Conservation (phyloP, 53 echinoderm and acorn worm species). For the Zoroaster sp. region DNA sequence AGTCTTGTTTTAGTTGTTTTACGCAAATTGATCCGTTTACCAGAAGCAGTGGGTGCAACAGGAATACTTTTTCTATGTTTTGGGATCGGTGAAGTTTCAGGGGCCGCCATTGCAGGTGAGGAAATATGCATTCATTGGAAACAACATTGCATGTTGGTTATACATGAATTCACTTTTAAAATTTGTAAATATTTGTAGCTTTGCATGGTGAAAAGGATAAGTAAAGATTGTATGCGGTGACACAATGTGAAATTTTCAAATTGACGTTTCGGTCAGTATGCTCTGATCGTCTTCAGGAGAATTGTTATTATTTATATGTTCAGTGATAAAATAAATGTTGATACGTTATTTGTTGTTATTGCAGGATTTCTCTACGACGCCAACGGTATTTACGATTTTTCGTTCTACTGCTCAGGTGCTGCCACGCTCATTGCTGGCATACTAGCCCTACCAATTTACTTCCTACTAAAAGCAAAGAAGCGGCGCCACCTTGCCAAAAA, state of each 20-base stretch:
- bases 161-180: no score
- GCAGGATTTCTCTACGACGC: constrained; percentile 9
- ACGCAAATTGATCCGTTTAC: not conserved
- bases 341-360: not conserved
- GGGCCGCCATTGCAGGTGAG: not conserved
- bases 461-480: not conserved
- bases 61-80: not conserved
- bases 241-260: not conserved
- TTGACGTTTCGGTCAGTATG: no score
- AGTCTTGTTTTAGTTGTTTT: not conserved
- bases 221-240: no score
- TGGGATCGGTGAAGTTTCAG: not conserved
- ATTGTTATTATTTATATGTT: no score
- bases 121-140: no score
- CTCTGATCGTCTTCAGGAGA: no score
- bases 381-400: not conserved
- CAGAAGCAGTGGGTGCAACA: not conserved
- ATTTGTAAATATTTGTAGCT: no score
- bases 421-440: not conserved
- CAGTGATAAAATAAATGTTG: no score
- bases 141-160: not conserved
- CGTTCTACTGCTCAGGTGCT: not conserved
- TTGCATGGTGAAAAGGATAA: no score
- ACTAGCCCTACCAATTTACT: not conserved
- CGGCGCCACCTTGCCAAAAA: not conserved